Conservation (phyloP, 2,888 invertebrate genomes). For the Drepanosiphum platanoidis region DNA sequence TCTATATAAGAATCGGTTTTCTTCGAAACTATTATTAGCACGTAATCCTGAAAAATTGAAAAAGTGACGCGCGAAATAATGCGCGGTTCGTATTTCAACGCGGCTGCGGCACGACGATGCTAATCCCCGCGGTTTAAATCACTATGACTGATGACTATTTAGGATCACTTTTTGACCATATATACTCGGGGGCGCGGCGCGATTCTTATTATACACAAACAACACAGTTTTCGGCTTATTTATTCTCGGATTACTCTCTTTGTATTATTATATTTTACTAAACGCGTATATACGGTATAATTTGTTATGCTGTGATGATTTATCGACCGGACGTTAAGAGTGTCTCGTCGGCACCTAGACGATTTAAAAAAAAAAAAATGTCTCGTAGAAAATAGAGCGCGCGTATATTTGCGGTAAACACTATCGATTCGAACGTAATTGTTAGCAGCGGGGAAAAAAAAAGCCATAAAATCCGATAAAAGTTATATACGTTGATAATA, state of each 20-base stretch:
- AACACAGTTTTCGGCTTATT: neutral
- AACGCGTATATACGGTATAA: neutral
- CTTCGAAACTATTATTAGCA: conserved; percentile 18
- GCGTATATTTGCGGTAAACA: too few species aligned
- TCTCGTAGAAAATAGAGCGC: too few species aligned
- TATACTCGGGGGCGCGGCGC: neutral
- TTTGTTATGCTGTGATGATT: too few species aligned
- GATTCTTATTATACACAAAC: neutral
- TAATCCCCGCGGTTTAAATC: conserved; percentile 28
- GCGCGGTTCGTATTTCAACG: conserved; percentile 17
- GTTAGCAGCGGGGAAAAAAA: too few species aligned
- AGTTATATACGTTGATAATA: too few species aligned
- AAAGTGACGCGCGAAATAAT: conserved; percentile 14
- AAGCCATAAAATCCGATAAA: too few species aligned
- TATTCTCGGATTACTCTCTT: conserved; percentile 7
- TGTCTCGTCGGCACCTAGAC: too few species aligned
- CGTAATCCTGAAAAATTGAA: conserved; percentile 54
- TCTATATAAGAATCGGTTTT: neutral
- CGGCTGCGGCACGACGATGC: neutral
- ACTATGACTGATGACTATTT: conserved; percentile 28
- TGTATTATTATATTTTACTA: neutral
- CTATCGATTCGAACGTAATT: too few species aligned
- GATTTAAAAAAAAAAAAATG: too few species aligned
- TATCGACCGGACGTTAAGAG: too few species aligned
- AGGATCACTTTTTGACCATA: conserved; percentile 32